Conservation (phyloP, 2,113 vertebrate species). For the Pseudorasbora parva region DNA sequence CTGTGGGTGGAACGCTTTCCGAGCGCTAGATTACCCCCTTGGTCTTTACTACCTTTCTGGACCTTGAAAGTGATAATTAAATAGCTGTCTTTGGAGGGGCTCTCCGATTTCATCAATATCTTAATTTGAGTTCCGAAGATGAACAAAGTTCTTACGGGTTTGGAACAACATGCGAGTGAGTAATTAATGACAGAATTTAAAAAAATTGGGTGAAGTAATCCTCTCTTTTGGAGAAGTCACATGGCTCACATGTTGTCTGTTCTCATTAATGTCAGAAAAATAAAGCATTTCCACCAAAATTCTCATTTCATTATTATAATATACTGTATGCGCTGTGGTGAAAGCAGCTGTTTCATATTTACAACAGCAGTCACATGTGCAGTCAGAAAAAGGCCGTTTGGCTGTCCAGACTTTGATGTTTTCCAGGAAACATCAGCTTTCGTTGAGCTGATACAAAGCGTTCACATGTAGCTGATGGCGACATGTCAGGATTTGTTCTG, state of each 20-base stretch:
- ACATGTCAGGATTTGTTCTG: constrained; percentile 38
- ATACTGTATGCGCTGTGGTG: not conserved
- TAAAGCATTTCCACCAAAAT: too few species aligned
- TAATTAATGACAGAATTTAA: too few species aligned
- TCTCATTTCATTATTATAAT: not conserved
- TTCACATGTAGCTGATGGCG: constrained; percentile 23
- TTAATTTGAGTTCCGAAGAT: too few species aligned
- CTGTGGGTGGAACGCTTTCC: too few species aligned
- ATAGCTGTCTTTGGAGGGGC: too few species aligned
- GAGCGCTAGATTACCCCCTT: too few species aligned
- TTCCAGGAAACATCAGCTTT: constrained; percentile 3
- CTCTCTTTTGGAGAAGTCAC: not conserved
- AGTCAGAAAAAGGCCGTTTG: not conserved
- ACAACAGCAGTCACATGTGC: not conserved
- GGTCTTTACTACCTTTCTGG: too few species aligned
- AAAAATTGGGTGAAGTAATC: too few species aligned
- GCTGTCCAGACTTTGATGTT: constrained; percentile 21
- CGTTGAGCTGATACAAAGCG: not conserved
- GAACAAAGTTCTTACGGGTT: too few species aligned
- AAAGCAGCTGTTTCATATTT: constrained; percentile 1
- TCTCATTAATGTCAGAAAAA: not conserved
- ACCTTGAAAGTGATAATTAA: too few species aligned
- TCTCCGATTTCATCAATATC: too few species aligned
- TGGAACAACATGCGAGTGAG: too few species aligned
- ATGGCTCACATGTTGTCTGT: not conserved